Evolutionary conservation across 1,140 invertebrate genomes (phyloP), one percentile per base, ranked within the genome.

Genomic region (Drosophila nigromelanica): DNA sequence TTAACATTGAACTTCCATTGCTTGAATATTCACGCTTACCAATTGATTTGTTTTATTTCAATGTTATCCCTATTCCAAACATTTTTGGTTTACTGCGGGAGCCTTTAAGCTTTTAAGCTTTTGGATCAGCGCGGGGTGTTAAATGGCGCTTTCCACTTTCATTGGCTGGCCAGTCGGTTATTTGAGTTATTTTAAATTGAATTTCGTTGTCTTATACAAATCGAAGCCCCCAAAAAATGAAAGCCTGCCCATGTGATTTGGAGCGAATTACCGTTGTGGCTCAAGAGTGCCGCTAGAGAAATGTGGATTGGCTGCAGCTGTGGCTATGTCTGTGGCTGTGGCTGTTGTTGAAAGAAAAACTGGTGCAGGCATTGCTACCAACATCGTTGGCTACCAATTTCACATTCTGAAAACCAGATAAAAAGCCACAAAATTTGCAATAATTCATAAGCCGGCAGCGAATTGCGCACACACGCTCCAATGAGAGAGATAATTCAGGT

Each of bases 321-420:
- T 51, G n/a, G 40, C 64, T 68, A 37, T 40, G 55, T 40, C 24
- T 58, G 14, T 14, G 40, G 39, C 55, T 10, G 10, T 12, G 42
- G 15, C 56, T 63, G 48, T 42, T 27, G 30, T 12, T 61, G 58
- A 27, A 51, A 64, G 33, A 60, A 68, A 78, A 80, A 80, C 78
- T 80, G 78, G 78, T 80, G 78, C 78, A 76, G 27, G 48, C 48
- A 33, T 51, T 30, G 37, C 11, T 39, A 51, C 33, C 40, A 37
- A 14, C 15, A 24, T 37, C 15, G 30, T 35, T 52, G 37, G 47
- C 73, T 61, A 50, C 73, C 78, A 86, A 86, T 86, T 86, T 89
- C 82, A 89, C 82, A 87, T 87, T 87, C 82, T 89, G 73, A 87
- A 89, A 82, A 89, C 78, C 63, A 78, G 83, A 70, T 76, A 89